Base-by-base conservation (phyloP, 2,888 invertebrate species). In the Dexiosoma caninum region DNA sequence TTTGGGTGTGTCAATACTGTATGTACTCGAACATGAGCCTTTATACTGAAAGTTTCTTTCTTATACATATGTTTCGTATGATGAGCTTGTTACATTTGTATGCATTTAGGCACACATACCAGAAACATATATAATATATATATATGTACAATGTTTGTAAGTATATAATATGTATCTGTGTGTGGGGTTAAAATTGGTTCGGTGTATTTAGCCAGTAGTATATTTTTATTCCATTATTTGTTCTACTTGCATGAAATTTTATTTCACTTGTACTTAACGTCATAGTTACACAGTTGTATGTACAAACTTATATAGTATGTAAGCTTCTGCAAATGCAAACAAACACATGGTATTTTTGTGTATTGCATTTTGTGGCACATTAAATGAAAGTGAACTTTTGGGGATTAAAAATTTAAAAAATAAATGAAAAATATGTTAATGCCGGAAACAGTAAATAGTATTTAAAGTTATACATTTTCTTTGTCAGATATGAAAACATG, bases 371-470 rank as follows among this genome's bases (percentile, higher is more conserved):
- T 80, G 75, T 80, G 60, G 75, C 71, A 76, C 80, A 80, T 80
- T 71, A 80, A 71, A 80, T 80, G 80, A 80, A 80, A 80, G 80
- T 76, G 80, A 80, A 80, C 71, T 80, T 80, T 80, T 80, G 76
- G 76, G 80, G 37, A 76, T 76, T 76, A 67, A 71, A 76, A 46
- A 53, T n/a, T 27, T 4, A 23, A 51, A 49, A 16, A 67, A 10
- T 12, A 30, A 21, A 60, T 55, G 46, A 44, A 19, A 74, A 55
- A 62, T 74, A 53, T 74, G 64, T 55, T 55, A 53, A 37, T 55
- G 30, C 55, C 55, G 40, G 40, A 49, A 21, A 37, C 57, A 19
- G 35, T 7, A 23, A 51, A 30, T 27, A 5, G 37, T 46, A 46
- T 35, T 64, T 64, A 64, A 74, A 64, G 64, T 64, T 55, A 55